Percentiles rank a stretch among this genome's conserved stretches.
Conservation (phyloP, 1,140 invertebrate genomes). For the Caenorhabditis tropicalis region DNA sequence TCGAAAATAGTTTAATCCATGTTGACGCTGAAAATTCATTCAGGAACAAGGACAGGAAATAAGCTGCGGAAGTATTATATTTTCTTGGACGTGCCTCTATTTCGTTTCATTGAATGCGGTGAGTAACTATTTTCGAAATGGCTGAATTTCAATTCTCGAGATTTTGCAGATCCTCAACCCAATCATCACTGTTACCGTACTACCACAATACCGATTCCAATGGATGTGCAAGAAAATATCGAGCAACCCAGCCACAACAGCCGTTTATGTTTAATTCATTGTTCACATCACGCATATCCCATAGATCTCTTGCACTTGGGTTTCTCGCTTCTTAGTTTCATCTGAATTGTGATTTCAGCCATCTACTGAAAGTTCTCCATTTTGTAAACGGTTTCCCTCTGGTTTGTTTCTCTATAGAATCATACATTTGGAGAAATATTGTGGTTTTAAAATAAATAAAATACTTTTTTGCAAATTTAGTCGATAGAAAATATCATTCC, state of each 20-base stretch:
- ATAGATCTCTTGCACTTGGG: not conserved
- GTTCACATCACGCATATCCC: not conserved
- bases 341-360: no score
- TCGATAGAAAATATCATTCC: no score
- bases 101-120: constrained; percentile 53
- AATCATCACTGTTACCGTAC: constrained; percentile 53
- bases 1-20: not conserved
- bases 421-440: no score
- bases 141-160: not conserved
- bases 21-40: not conserved
- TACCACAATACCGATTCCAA: constrained; percentile 51
- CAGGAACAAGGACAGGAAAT: not conserved
- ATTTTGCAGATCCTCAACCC: constrained; percentile 54
- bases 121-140: not conserved
- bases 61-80: constrained; percentile 15
- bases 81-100: constrained; percentile 47
- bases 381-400: no score
- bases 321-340: no score
- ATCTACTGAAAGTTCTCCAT: no score
- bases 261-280: constrained; percentile 4
- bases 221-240: not conserved
- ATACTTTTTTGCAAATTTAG: no score
- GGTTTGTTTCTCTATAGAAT: no score
- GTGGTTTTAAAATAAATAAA: no score
- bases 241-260: not conserved